Evolutionary conservation across 2,113 vertebrate genomes (phyloP).

Genomic region (Smithornis capensis): DNA sequence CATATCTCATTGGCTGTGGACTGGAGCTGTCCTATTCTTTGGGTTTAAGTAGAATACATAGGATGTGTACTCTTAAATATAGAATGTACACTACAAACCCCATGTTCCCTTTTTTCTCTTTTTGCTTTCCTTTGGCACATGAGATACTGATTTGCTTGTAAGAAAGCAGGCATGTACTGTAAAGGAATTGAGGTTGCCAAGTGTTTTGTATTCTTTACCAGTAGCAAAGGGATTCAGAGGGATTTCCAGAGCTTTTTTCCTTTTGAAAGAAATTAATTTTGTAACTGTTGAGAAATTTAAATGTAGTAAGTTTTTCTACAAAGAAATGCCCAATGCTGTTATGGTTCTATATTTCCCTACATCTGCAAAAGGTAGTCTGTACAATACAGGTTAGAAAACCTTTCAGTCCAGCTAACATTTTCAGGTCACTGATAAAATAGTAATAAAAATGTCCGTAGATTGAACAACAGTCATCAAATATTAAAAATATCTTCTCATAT

Average conservation of each 20-base stretch:
- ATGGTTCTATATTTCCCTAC: not conserved
- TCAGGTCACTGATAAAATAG: not conserved
- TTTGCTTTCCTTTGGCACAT: not conserved
- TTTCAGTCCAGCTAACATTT: not conserved
- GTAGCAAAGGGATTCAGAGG: not conserved
- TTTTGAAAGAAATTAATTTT: not conserved
- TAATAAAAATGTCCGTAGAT: not conserved
- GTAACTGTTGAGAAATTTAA: not conserved
- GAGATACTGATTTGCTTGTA: not conserved
- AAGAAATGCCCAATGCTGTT: not conserved
- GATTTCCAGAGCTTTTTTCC: not conserved
- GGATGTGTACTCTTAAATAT: not conserved
- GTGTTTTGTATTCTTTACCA: not conserved
- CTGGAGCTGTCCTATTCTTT: not conserved
- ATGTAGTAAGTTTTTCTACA: not conserved
- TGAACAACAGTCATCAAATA: not conserved
- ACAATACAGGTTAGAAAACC: not conserved
- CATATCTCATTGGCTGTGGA: not conserved
- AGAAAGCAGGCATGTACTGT: not conserved
- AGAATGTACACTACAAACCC: not conserved
- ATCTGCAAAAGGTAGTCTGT: not conserved
- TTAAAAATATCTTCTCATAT: not conserved
- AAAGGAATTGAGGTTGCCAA: not conserved
- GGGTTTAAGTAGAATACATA: not conserved
- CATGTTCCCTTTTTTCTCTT: not conserved